phyloP scores from a whole-genome alignment of 2,113 vertebrate species.

The Heteronetta atricapilla region DNA sequence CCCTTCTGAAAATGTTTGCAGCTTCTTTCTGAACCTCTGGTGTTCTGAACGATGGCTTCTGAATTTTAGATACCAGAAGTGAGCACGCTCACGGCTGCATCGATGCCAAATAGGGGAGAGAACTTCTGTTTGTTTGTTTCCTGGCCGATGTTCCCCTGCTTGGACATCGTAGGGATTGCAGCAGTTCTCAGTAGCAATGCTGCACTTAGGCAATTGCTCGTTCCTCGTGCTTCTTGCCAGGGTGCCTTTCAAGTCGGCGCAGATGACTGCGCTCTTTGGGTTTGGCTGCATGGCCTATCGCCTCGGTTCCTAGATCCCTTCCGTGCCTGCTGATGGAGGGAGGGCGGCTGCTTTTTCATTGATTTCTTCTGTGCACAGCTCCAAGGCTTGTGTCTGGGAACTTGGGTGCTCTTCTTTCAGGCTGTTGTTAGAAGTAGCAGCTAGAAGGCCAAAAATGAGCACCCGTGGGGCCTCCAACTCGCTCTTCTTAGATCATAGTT shows the following conservation, averaged over 20 bases:
- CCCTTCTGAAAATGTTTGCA: not conserved
- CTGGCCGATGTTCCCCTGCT: not conserved
- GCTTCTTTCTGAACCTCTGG: not conserved
- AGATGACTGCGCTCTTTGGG: not conserved
- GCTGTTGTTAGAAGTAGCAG: not conserved
- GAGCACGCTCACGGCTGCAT: not conserved
- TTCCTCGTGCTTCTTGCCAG: not conserved
- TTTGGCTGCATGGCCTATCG: not conserved
- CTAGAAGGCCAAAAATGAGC: not conserved
- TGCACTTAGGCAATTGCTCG: not conserved
- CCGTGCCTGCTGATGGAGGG: not conserved
- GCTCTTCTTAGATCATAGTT: not conserved
- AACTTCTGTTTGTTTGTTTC: not conserved
- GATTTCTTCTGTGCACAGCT: not conserved
- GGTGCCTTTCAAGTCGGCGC: not conserved
- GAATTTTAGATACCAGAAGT: not conserved
- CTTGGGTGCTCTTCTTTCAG: not conserved
- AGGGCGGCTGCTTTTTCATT: not conserved
- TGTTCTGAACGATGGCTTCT: not conserved
- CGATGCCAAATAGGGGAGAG: not conserved
- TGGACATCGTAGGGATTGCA: not conserved
- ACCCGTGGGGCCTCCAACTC: accelerated
- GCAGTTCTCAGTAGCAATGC: not conserved
- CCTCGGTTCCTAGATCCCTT: not conserved
- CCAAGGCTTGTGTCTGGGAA: not conserved